A percentile compares a stretch with the other conserved stretches of the same genome.
Conservation (phyloP, 1,140 invertebrate species). For the Pogonomyrmex barbatus region DNA sequence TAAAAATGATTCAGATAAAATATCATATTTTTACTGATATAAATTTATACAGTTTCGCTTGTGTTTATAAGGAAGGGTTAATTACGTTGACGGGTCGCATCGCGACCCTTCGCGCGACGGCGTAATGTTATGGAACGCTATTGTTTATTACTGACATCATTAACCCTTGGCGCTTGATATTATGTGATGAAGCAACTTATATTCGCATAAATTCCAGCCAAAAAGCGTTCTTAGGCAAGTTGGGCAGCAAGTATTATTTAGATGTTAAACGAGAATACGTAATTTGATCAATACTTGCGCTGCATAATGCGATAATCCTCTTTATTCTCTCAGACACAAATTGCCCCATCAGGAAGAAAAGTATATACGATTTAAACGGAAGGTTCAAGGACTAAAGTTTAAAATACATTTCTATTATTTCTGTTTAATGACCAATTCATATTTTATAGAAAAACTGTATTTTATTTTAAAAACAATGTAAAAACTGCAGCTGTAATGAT, state of each 20-base stretch:
- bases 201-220: background rate
- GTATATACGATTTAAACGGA: background rate
- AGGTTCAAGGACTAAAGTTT: background rate
- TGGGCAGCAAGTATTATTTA: background rate
- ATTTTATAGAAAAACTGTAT: background rate
- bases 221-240: background rate
- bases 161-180: conserved; percentile 48
- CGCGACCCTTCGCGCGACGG: conserved; percentile 8
- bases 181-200: conserved; percentile 25
- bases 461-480: background rate
- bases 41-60: conserved; percentile 1
- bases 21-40: background rate
- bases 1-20: background rate
- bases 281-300: background rate
- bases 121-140: conserved; percentile 23
- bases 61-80: conserved; percentile 5
- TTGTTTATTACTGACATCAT: conserved; percentile 56
- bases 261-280: conserved; percentile 10
- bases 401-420: background rate
- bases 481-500: background rate
- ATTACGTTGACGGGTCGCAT: conserved; percentile 22
- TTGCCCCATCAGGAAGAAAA: background rate
- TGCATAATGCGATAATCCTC: background rate
- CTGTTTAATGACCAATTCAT: background rate
- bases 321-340: background rate